Base-by-base conservation (phyloP, 2,797 vertebrate species). In the Thaleichthys pacificus region DNA sequence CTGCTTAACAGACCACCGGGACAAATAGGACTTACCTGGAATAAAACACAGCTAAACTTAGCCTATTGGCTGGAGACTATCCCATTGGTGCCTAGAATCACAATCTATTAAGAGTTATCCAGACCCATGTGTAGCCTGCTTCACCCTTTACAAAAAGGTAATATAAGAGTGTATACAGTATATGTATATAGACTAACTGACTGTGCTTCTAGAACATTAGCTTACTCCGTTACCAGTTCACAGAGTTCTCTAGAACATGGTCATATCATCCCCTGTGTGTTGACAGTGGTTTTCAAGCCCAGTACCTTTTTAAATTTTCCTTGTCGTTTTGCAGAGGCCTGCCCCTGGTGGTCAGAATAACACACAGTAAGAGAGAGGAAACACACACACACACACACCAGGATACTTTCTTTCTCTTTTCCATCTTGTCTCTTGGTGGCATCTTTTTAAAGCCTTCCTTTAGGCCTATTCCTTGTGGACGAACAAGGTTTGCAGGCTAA, bases 281-380 rank as follows among this genome's bases (percentile, higher is more conserved):
- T 11, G 21, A 89, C 76, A 86, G 84, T 87, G 88, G 87, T 91
- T 94, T 95, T 95, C 93, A 90, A 89, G 93, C 92, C 93, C 96
- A 99, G 98, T 99, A 99, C 98, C 98, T 99, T 99, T 98, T 98
- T 98, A 97, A 95, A 98, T 93, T 99, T 99, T 94, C 97, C 95
- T 97, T 99, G 97, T 92, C 97, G 97, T 91, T 99, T 99, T 97
- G 98, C 96, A 95, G 97, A 95, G 93, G 97, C 96, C 97, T 99
- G 97, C 93, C 96, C 98, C 98, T 99, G 97, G 97, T 97, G 97
- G 97, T 98, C 95, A 98, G 96, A 99, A 99, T 89, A 97, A 98
- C 97, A 99, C 93, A 97, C 92, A 94, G 95, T 99, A 93, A 99
- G 97, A 89, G 83, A 89, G 87, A 97, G 96, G 96, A 95, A 93